Conservation (phyloP, 2,888 invertebrate species). For the Clunio marinus region DNA sequence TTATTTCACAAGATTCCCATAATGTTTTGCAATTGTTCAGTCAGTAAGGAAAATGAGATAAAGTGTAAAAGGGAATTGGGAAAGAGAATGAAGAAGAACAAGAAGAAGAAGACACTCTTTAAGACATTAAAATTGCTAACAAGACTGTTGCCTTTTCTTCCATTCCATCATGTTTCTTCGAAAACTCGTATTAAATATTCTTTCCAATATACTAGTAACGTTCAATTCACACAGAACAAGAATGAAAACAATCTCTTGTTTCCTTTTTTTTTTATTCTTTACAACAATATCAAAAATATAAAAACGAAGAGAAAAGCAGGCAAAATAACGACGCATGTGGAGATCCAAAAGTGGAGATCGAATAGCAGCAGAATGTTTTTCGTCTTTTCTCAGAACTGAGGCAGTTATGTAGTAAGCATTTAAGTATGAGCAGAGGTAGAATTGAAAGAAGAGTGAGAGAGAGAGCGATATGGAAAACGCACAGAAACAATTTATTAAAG, state of each 20-base stretch:
- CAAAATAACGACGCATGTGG: constrained; percentile 3
- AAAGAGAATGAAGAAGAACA: constrained; percentile 9
- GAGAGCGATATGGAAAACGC: constrained; percentile 14
- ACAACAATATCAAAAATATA: not conserved
- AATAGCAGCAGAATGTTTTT: not conserved
- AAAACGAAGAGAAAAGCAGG: constrained; percentile 4
- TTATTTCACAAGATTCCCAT: constrained; percentile 28
- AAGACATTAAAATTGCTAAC: constrained; percentile 37
- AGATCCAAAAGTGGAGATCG: not conserved
- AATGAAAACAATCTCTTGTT: constrained; percentile 24
- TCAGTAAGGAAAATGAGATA: constrained; percentile 4
- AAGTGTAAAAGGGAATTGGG: not conserved
- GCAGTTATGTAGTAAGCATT: too few species aligned
- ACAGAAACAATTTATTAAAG: constrained; percentile 35
- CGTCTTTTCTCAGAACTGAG: too few species aligned
- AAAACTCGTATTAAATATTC: not conserved
- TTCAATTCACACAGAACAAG: constrained; percentile 12
- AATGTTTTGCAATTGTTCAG: constrained; percentile 34
- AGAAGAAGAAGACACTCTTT: constrained; percentile 27
- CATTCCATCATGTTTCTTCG: constrained; percentile 23
- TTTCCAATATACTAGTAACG: constrained; percentile 22
- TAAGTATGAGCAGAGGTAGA: not conserved
- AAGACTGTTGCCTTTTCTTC: constrained; percentile 27
- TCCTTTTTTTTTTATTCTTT: not conserved
- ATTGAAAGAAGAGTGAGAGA: constrained; percentile 15